Base-by-base conservation (phyloP, 2,888 invertebrate species). In the Drosophila melanosoma region DNA sequence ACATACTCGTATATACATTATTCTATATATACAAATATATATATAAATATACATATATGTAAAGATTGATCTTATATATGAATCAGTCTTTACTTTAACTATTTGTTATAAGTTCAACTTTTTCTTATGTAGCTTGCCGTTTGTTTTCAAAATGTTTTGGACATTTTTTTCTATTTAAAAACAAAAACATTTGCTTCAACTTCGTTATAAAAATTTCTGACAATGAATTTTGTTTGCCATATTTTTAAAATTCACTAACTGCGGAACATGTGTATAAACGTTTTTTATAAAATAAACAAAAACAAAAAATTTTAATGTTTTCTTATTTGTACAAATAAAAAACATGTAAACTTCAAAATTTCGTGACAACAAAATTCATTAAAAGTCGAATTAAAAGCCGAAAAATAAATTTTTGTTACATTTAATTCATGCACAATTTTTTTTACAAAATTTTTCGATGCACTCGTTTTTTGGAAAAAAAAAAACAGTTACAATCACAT, bases 151-250 rank as follows among this genome's bases (percentile, higher is more conserved):
- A 66, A 81, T 71, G 67, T 87, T 90, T 81, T 86, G 64, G 61
- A 81, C 66, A 79, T 82, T 75, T 79, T 85, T 72, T 71, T 61
- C 56, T 67, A 60, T 61, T 70, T 48, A 59, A 48, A 69, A 56
- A 51, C 23, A 57, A 57, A 73, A 67, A 59, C 78, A 81, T 70
- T 88, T 88, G 72, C 77, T 81, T 83, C 61, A 67, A 73, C 57
- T 82, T 79, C 71, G 69, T 76, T 67, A 79, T 63, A 65, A 74
- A 64, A 51, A 68, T 74, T 79, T 74, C 69, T 53, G 65, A 61
- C 72, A 82, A 90, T 90, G 88, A 85, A 90, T 85, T 89, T 86
- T 83, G 81, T 89, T 90, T 87, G 69, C 48, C 53, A 77, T 81
- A 81, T 87, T 87, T 64, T 73, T 73, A 8, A 23, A 45, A 73